phyloP scores from a whole-genome alignment of 30 jellyfish, hydroid and myxozoan species.

The Catostylus mosaicus region DNA sequence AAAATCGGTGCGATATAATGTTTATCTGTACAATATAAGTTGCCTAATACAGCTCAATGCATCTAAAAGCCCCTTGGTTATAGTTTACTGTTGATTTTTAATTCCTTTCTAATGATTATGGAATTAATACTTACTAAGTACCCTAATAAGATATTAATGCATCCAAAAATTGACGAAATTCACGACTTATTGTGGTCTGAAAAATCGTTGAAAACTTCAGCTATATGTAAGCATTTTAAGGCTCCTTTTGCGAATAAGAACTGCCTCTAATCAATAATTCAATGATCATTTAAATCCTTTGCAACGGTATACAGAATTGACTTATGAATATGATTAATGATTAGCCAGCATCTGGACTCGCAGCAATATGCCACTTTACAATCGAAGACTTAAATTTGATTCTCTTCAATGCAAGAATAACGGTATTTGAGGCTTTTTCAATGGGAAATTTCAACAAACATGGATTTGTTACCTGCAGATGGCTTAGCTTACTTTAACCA shows the following conservation, averaged over 20 bases:
- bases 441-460: background rate
- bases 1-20: no score
- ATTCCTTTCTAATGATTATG: no score
- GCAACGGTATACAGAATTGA: background rate
- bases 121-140: no score
- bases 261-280: background rate
- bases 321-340: background rate
- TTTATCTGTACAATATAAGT: no score
- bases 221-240: background rate
- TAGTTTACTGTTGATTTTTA: no score
- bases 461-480: no score
- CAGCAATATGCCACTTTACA: background rate
- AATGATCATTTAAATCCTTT: background rate
- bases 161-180: background rate
- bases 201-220: background rate
- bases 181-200: background rate
- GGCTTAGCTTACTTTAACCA: background rate
- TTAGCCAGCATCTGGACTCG: background rate
- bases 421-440: background rate
- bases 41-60: no score
- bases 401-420: background rate
- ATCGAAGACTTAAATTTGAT: background rate
- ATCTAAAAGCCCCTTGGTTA: no score
- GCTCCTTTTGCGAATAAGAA: background rate
- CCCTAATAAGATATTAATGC: background rate